These are phyloP conservation scores for Copidosoma aretas DNA, from an alignment of 2,888 invertebrate species.

Conservation along the genomic window DNA sequence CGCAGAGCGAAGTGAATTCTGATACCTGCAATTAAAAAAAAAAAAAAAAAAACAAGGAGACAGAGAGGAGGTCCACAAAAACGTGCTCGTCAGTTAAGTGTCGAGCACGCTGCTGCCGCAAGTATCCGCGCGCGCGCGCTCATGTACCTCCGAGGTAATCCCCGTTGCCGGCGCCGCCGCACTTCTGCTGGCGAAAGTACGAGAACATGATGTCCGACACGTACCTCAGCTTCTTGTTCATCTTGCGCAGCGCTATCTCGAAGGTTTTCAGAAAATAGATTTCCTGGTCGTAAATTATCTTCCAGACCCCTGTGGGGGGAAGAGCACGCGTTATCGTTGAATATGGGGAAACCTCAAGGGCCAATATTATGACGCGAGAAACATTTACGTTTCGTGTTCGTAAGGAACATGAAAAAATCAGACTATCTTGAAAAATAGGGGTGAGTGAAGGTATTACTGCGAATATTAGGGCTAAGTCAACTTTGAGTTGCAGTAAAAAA, in stretches of 20 bases:
- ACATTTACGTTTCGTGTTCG: too few relatives aligned
- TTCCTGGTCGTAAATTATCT: constrained; percentile 68
- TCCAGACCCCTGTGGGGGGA: constrained; percentile 68
- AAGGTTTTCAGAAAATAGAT: constrained; percentile 71
- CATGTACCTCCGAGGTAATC: constrained; percentile 56
- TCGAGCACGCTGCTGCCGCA: too few relatives aligned
- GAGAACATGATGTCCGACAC: constrained; percentile 73
- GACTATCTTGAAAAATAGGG: too few relatives aligned
- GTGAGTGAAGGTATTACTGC: too few relatives aligned
- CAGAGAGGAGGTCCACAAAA: not conserved
- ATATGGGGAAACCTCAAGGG: too few relatives aligned
- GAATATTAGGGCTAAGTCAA: too few relatives aligned
- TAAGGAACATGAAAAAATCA: too few relatives aligned
- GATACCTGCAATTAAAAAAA: constrained; percentile 51
- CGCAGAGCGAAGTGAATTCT: constrained; percentile 58
- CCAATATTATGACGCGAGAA: too few relatives aligned
- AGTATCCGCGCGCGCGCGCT: too few relatives aligned
- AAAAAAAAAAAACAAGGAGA: not conserved
- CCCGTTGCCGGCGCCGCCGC: constrained; percentile 64
- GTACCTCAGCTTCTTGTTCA: constrained; percentile 64
- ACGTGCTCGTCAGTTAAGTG: too few relatives aligned
- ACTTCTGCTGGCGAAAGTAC: constrained; percentile 65
- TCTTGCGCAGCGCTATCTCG: constrained; percentile 67
- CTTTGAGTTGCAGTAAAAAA: too few relatives aligned
- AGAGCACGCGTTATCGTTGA: too few relatives aligned